Evolutionary conservation across 2,797 vertebrate species (phyloP).

Genomic region (Brachyrhaphis roseni): DNA sequence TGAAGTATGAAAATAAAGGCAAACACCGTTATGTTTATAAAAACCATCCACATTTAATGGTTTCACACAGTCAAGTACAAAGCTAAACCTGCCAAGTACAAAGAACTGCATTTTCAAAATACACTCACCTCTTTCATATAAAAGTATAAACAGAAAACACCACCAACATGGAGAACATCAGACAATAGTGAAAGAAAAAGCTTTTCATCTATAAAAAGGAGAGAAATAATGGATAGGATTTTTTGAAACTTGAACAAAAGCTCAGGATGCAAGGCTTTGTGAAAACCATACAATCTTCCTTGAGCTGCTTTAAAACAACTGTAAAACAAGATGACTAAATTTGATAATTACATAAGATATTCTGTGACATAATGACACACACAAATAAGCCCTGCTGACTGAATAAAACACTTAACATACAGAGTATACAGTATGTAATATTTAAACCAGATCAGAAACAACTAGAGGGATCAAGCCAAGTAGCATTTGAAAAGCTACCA

Average conservation of each 20-base stretch:
- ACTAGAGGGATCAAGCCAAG: slow-evolving; percentile 14
- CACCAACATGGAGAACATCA: slow-evolving; percentile 35
- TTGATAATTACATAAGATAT: not conserved
- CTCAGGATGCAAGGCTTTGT: slow-evolving; percentile 63
- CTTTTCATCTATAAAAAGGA: slow-evolving; percentile 34
- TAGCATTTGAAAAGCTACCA: slow-evolving; percentile 34
- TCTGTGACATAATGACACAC: slow-evolving; percentile 36
- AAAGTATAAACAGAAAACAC: slow-evolving; percentile 48
- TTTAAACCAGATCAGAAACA: slow-evolving; percentile 34
- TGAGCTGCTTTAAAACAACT: slow-evolving; percentile 19
- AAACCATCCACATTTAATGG: slow-evolving; percentile 79
- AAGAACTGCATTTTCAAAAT: slow-evolving; percentile 36
- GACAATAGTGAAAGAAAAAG: slow-evolving; percentile 44
- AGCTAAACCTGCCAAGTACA: slow-evolving; percentile 53
- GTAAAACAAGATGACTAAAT: slow-evolving; percentile 5
- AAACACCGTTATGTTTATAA: slow-evolving; percentile 62
- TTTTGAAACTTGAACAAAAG: slow-evolving; percentile 34
- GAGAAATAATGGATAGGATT: slow-evolving; percentile 31
- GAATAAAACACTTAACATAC: slow-evolving; percentile 22
- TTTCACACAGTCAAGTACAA: slow-evolving; percentile 70
- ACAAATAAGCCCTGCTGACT: slow-evolving; percentile 45
- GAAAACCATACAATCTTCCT: slow-evolving; percentile 54
- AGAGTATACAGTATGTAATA: slow-evolving; percentile 38
- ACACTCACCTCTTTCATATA: slow-evolving; percentile 34
- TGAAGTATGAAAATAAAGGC: slow-evolving; percentile 44